phyloP scores from a whole-genome alignment of 2,113 vertebrate species.

The Meles meles region DNA sequence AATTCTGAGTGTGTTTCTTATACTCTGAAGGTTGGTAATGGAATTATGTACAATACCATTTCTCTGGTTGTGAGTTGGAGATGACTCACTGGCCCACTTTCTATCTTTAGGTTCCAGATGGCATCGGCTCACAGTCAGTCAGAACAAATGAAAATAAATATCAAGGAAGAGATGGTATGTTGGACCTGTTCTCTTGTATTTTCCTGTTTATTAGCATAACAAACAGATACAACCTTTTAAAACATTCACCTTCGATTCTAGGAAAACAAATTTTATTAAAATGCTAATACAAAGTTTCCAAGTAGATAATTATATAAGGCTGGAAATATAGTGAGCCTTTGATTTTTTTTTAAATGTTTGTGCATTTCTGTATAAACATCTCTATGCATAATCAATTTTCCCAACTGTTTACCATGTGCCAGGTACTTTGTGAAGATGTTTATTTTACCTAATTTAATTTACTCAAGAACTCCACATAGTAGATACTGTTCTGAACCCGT shows the following conservation, averaged over 20 bases:
- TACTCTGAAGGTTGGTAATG: constrained; percentile 18
- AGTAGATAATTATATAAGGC: background rate
- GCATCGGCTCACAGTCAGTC: constrained; percentile 75
- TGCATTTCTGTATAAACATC: background rate
- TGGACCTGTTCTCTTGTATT: constrained; percentile 18
- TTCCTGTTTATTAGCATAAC: background rate
- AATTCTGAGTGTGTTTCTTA: constrained; percentile 4
- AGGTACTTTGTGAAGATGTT: background rate
- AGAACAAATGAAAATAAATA: constrained; percentile 82
- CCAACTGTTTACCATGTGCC: background rate
- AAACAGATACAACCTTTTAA: constrained; percentile 42
- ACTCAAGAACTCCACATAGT: background rate
- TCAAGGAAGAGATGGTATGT: constrained; percentile 84
- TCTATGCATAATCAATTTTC: background rate
- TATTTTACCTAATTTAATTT: background rate
- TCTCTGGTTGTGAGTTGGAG: constrained; percentile 37
- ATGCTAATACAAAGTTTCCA: background rate
- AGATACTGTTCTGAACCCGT: background rate
- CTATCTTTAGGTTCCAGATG: constrained; percentile 80
- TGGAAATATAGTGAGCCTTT: background rate
- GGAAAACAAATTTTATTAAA: constrained; percentile 13
- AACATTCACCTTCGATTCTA: background rate
- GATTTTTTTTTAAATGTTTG: background rate
- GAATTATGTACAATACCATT: constrained; percentile 23
- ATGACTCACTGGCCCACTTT: constrained; percentile 63